Conservation (phyloP, 2,888 invertebrate genomes). For the Drosophila meridiana region DNA sequence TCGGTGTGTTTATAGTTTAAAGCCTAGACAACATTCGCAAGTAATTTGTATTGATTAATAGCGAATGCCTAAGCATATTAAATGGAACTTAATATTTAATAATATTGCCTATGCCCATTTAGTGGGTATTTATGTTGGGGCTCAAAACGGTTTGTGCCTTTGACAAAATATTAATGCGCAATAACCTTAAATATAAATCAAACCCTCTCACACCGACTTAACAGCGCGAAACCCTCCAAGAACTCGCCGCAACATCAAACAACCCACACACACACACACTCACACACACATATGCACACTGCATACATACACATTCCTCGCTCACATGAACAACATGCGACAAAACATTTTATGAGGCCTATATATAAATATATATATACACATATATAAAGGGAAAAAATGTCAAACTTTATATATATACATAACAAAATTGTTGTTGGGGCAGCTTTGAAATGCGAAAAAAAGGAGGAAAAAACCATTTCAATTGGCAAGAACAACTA, state of each 20-base stretch:
- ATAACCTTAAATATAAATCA: slow-evolving; percentile 60
- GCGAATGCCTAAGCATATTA: not conserved
- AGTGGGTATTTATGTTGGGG: slow-evolving; percentile 25
- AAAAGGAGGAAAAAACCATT: slow-evolving; percentile 22
- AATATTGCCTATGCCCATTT: slow-evolving; percentile 16
- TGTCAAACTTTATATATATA: slow-evolving; percentile 50
- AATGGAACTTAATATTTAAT: slow-evolving; percentile 1
- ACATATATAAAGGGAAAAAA: slow-evolving; percentile 19
- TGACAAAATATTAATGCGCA: slow-evolving; percentile 53
- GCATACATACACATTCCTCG: slow-evolving; percentile 2
- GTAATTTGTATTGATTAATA: not conserved
- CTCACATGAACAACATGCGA: slow-evolving; percentile 39
- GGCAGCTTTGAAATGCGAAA: slow-evolving; percentile 64
- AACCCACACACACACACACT: slow-evolving; percentile 24
- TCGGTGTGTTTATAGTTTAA: no score
- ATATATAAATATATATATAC: slow-evolving; percentile 7
- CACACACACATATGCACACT: not conserved
- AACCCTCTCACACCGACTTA: slow-evolving; percentile 27
- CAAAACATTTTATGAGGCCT: slow-evolving; percentile 40
- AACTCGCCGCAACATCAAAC: slow-evolving; percentile 57
- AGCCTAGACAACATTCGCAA: not conserved
- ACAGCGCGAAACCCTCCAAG: slow-evolving; percentile 53
- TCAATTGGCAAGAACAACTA: slow-evolving; percentile 39
- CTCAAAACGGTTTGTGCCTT: slow-evolving; percentile 2
- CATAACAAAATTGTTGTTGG: slow-evolving; percentile 61